Evolutionary conservation across 2,113 vertebrate genomes (phyloP).

Genomic region (Mormyrus iriodes): DNA sequence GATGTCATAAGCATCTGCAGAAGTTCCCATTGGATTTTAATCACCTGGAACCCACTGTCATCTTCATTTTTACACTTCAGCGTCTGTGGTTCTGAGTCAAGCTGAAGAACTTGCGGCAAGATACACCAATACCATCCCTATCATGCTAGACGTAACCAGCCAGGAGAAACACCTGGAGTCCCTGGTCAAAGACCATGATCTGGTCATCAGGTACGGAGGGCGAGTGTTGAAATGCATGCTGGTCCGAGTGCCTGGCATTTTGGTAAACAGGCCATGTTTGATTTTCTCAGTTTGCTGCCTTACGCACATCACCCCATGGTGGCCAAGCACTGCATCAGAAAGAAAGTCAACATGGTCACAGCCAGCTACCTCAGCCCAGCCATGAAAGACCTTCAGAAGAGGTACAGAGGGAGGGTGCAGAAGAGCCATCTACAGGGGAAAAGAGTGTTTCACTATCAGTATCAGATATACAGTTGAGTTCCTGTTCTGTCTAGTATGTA

Average conservation of each 20-base stretch:
- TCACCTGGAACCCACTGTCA: not conserved
- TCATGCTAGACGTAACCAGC: constrained; percentile 69
- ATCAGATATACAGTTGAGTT: not conserved
- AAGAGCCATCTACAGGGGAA: not conserved
- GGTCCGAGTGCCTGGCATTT: not conserved
- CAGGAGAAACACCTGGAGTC: constrained; percentile 69
- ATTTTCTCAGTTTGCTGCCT: constrained; percentile 74
- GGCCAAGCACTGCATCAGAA: constrained; percentile 81
- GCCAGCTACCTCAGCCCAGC: constrained; percentile 87
- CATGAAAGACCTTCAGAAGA: constrained; percentile 81
- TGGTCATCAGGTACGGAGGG: constrained; percentile 89
- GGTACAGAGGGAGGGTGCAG: constrained; percentile 53
- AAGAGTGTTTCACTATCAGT: not conserved
- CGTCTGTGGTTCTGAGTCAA: constrained; percentile 71
- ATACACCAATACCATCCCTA: constrained; percentile 69
- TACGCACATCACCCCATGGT: constrained; percentile 76
- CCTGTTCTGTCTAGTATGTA: not conserved
- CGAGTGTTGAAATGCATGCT: constrained; percentile 28
- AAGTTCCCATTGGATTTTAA: not conserved
- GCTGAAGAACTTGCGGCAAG: constrained; percentile 71
- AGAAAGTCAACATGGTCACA: constrained; percentile 86
- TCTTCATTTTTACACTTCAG: constrained; percentile 50
- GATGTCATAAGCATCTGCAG: not conserved
- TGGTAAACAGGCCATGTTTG: not conserved
- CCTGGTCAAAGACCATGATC: constrained; percentile 77